phyloP scores from a whole-genome alignment of 2,113 vertebrate species.

The Rallus limicola region DNA sequence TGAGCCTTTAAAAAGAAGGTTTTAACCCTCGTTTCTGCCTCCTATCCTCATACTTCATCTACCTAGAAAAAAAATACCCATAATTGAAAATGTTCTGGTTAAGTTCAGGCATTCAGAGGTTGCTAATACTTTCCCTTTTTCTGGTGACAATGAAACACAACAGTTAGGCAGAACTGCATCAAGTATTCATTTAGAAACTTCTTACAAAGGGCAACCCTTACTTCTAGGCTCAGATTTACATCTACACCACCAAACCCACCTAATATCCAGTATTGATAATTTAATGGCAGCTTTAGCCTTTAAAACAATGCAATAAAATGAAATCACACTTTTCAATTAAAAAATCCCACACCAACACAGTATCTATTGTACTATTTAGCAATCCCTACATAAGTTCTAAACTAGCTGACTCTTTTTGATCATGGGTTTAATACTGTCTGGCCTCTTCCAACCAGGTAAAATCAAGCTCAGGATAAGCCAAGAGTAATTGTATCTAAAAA shows the following conservation, averaged over 20 bases:
- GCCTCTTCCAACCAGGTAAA: background rate
- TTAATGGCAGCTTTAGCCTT: background rate
- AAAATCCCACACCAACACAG: background rate
- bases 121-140: background rate
- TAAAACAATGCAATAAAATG: background rate
- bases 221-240: background rate
- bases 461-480: background rate
- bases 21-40: background rate
- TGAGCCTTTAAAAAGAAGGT: background rate
- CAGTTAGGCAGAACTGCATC: background rate
- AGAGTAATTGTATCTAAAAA: background rate
- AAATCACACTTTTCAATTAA: background rate
- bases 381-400: background rate
- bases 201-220: background rate
- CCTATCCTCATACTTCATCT: background rate
- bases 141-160: background rate
- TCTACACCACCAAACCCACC: background rate
- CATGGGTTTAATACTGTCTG: background rate
- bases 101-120: background rate
- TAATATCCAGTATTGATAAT: background rate
- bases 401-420: background rate
- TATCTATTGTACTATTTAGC: background rate
- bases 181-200: background rate
- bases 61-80: background rate
- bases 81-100: background rate